These are phyloP conservation scores for Endotricha flammealis DNA, from an alignment of 2,888 invertebrate species.

Conservation along the genomic window DNA sequence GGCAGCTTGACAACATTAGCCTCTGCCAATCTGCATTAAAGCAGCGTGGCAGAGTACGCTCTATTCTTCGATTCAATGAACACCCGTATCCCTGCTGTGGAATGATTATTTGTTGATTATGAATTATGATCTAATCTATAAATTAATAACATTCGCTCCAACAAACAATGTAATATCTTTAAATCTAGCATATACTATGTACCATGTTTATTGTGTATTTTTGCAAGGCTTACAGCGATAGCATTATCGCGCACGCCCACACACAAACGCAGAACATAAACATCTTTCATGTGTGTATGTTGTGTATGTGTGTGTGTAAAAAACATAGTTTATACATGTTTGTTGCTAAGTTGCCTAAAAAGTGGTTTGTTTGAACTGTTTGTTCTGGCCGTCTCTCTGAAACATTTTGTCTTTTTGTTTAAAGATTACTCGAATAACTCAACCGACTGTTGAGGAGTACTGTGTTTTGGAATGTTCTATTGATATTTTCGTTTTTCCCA, in stretches of 20 bases:
- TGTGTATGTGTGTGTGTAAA: slow-evolving; percentile 23
- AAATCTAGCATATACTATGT: slow-evolving; percentile 27
- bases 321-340: slow-evolving; percentile 33
- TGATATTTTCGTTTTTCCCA: no score
- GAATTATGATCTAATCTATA: no score
- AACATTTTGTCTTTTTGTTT: slow-evolving; percentile 2
- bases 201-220: slow-evolving; percentile 71
- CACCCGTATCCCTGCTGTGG: no score
- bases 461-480: no score
- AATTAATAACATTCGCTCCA: no score
- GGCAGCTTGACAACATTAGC: no score
- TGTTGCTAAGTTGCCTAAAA: slow-evolving; percentile 63
- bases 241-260: slow-evolving; percentile 70
- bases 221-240: slow-evolving; percentile 71
- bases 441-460: no score
- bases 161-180: neutral
- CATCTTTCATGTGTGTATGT: slow-evolving; percentile 12
- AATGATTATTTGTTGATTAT: no score
- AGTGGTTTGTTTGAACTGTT: slow-evolving; percentile 26
- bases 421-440: neutral
- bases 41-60: no score
- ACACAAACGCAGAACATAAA: slow-evolving; percentile 43
- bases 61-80: no score
- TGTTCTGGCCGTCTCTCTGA: neutral
- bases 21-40: no score